These are phyloP conservation scores for Pseudonaja textilis DNA, from an alignment of 2,113 vertebrate genomes.

Conservation along the genomic window DNA sequence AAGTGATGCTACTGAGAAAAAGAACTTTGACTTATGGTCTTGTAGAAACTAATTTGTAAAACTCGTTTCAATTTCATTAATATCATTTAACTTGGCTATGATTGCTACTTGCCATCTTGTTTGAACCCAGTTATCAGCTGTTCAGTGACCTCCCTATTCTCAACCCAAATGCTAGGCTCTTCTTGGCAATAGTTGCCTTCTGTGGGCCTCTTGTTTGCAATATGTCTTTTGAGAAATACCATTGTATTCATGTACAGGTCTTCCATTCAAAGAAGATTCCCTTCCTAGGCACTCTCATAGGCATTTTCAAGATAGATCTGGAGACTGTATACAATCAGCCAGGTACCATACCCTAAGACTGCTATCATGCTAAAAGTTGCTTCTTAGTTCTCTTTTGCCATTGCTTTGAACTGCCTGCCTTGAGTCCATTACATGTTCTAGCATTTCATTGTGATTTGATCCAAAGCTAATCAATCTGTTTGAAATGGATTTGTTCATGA, in stretches of 20 bases:
- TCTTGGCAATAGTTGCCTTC: neutral
- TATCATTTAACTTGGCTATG: neutral
- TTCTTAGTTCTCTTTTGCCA: neutral
- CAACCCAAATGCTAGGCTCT: neutral
- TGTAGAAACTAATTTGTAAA: neutral
- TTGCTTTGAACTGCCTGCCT: neutral
- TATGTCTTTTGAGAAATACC: neutral
- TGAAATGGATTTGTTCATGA: neutral
- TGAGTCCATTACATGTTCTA: neutral
- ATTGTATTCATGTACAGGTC: conserved; percentile 73
- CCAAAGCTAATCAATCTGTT: neutral
- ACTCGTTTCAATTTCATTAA: neutral
- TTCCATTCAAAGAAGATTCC: conserved; percentile 86
- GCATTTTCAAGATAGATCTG: conserved; percentile 90
- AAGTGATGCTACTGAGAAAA: neutral
- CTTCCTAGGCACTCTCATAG: conserved; percentile 83
- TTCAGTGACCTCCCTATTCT: neutral
- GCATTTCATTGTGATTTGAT: neutral
- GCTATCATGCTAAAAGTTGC: neutral
- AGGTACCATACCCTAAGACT: conserved; percentile 67
- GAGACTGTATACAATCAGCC: conserved; percentile 82
- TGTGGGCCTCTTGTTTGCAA: neutral
- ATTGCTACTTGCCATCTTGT: neutral
- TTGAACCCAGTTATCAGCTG: neutral
- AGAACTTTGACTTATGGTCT: neutral